A percentile compares a stretch with the other conserved stretches of the same genome.
Conservation (phyloP, 2,888 invertebrate species). For the Lomographa bimaculata region DNA sequence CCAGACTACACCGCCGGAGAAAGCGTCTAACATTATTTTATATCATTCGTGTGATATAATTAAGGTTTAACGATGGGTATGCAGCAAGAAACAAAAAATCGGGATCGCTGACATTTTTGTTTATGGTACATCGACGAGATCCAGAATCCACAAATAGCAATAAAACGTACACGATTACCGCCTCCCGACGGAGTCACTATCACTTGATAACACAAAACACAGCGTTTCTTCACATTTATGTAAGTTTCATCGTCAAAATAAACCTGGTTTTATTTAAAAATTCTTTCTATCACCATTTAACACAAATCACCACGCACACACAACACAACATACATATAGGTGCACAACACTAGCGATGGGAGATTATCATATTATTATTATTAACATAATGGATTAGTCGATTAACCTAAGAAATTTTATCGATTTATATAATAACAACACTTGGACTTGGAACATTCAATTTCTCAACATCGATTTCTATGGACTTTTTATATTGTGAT, state of each 20-base stretch:
- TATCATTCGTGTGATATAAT: constrained; percentile 81
- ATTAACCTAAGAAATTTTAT: constrained; percentile 7
- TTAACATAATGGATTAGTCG: constrained; percentile 30
- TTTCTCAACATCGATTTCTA: no score
- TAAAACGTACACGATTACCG: constrained; percentile 82
- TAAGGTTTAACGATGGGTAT: constrained; percentile 77
- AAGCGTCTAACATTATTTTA: constrained; percentile 76
- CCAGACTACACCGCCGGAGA: constrained; percentile 58
- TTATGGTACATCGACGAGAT: constrained; percentile 83
- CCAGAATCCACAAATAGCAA: constrained; percentile 82
- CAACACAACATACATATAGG: constrained; percentile 76
- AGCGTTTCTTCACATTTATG: constrained; percentile 77
- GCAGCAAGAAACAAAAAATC: constrained; percentile 83
- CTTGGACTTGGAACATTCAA: no score
- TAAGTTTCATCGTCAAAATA: constrained; percentile 77
- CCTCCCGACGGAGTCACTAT: constrained; percentile 80
- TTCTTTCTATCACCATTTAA: constrained; percentile 81
- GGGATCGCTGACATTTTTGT: constrained; percentile 85
- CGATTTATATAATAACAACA: no score
- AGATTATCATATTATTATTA: constrained; percentile 13
- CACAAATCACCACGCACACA: constrained; percentile 85
- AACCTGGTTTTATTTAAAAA: constrained; percentile 78
- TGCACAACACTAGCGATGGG: constrained; percentile 51
- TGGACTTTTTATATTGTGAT: no score
- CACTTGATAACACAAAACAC: constrained; percentile 80